Evolutionary conservation across 2,888 invertebrate species (phyloP).

Genomic region (Scaptomyza parva): DNA sequence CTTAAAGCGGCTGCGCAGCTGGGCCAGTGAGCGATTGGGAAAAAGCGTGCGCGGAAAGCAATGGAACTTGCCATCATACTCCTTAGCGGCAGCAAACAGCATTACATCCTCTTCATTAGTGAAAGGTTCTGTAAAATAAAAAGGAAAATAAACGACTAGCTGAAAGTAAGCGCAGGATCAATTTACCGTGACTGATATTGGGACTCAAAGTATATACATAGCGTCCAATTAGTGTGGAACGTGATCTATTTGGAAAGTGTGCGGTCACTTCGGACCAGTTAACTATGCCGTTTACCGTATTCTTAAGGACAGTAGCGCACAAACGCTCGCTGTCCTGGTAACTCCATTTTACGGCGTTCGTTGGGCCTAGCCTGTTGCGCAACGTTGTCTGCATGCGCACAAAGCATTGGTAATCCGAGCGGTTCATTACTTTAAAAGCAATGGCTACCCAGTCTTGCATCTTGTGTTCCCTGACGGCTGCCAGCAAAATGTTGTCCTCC

Average conservation of each 20-base stretch:
- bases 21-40: constrained; percentile 87
- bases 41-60: constrained; percentile 87
- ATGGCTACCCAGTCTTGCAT: constrained; percentile 89
- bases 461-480: constrained; percentile 84
- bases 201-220: constrained; percentile 83
- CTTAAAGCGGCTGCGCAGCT: constrained; percentile 87
- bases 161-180: not conserved
- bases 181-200: constrained; percentile 75
- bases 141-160: not conserved
- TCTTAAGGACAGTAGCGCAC: constrained; percentile 87
- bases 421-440: constrained; percentile 86
- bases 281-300: constrained; percentile 88
- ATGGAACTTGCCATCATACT: constrained; percentile 87
- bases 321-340: constrained; percentile 89
- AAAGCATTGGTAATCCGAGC: constrained; percentile 90
- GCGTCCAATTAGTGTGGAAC: constrained; percentile 88
- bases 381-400: constrained; percentile 87
- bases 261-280: constrained; percentile 90
- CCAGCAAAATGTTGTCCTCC: constrained; percentile 85
- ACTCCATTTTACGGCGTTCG: constrained; percentile 86
- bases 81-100: constrained; percentile 87
- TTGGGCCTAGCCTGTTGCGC: constrained; percentile 41
- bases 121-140: constrained; percentile 85
- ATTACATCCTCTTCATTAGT: constrained; percentile 89
- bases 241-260: constrained; percentile 88